Base-by-base conservation (phyloP, 2,113 vertebrate species). In the Hypomesus transpacificus region DNA sequence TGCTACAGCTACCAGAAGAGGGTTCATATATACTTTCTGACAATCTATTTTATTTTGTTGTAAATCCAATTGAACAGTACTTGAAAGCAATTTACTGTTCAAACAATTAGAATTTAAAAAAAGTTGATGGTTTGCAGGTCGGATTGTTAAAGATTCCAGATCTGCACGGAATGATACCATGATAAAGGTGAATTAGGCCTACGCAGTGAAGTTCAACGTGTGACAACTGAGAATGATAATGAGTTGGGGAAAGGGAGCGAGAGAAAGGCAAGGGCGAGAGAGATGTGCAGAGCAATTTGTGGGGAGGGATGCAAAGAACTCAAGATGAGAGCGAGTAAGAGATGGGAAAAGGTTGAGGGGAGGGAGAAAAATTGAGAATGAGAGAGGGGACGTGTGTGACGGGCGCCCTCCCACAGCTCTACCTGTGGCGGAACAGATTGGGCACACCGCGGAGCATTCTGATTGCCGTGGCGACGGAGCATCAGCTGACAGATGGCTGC, bases 391-490 rank as follows among this genome's bases (percentile, higher is more conserved):
- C 69, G 14, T 17, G 68, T 70, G 70, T 62, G 76, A 78, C 72
- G 76, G 81, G 66, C 61, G 74, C 75, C 82, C 83, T 80, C 86
- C 83, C 79, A 80, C 86, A 28, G 80, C 58, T 81, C 77, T 87
- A 86, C 91, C 90, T 91, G 92, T 80, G 84, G 90, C 72, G 88
- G 85, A 89, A 89, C 91, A 91, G 89, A 91, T 90, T 91, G 91
- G 89, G 87, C 86, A 69, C 60, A 85, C 88, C 76, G 75, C 85
- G 79, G 87, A 84, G 86, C 80, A 70, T 89, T 90, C 90, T 87
- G 87, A 89, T 89, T 87, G 88, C 87, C 26, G 87, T 82, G 87
- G 88, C 86, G 82, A 87, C 84, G 74, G 76, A 83, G 85, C 86
- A 76, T 87, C 85, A 85, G 83, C 85, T 85, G 89, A 90, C 92